Evolutionary conservation across 2,888 invertebrate species (phyloP).

Genomic region (Hyppa rectilinea): DNA sequence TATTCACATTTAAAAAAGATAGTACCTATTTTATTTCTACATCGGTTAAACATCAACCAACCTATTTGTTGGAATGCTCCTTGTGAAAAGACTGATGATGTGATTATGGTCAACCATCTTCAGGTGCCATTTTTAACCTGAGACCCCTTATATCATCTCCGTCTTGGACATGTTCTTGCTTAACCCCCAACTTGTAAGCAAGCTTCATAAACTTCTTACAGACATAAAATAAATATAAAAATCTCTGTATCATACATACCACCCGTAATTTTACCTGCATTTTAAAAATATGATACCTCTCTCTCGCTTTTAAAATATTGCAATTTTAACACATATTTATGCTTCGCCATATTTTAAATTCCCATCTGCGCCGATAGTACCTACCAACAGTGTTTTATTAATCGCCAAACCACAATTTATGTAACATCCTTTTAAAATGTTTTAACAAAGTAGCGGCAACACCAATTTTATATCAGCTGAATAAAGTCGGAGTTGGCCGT

Average conservation of each 20-base stretch:
- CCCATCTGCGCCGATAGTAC: constrained; percentile 14
- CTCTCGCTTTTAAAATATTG: constrained; percentile 29
- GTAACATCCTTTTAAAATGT: constrained; percentile 1
- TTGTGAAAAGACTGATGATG: too few species aligned
- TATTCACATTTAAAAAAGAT: background rate
- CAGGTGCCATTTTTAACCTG: too few species aligned
- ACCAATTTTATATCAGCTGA: background rate
- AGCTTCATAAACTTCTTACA: too few species aligned
- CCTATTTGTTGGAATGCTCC: too few species aligned
- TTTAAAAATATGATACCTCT: background rate
- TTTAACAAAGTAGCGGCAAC: background rate
- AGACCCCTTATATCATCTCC: too few species aligned
- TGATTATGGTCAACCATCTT: too few species aligned
- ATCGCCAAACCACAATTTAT: constrained; percentile 34
- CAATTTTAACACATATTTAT: constrained; percentile 32
- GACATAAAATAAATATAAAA: constrained; percentile 6
- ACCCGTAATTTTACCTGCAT: background rate
- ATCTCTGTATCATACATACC: too few species aligned
- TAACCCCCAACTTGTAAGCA: too few species aligned
- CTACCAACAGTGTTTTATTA: constrained; percentile 21
- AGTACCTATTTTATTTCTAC: background rate
- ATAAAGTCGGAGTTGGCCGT: too few species aligned
- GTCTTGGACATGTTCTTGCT: too few species aligned
- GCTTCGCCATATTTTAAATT: constrained; percentile 26
- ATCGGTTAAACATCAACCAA: too few species aligned